Conservation (phyloP, 2,797 vertebrate species). For the Galago senegalensis region DNA sequence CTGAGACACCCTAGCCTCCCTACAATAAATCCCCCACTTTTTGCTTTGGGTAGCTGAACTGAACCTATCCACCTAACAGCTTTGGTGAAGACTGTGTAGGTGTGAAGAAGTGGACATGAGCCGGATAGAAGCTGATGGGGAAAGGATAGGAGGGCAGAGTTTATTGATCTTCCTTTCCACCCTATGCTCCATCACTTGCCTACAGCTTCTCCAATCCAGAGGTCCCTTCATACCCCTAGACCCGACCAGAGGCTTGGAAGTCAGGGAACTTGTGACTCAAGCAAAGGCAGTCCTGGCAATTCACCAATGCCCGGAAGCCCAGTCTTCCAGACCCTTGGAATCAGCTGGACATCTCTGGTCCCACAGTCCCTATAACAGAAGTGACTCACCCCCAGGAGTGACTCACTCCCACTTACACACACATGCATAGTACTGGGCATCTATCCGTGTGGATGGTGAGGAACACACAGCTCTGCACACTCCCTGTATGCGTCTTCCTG, state of each 20-base stretch:
- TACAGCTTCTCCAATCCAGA: neutral
- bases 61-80: neutral
- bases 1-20: neutral
- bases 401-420: neutral
- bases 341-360: neutral
- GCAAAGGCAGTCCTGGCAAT: neutral
- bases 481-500: neutral
- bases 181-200: neutral
- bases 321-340: neutral
- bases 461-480: neutral
- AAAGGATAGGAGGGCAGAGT: neutral
- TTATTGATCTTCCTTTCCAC: neutral
- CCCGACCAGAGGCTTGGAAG: neutral
- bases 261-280: neutral
- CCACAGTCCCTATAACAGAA: neutral
- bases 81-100: neutral
- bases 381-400: neutral
- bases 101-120: neutral
- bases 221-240: neutral
- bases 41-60: neutral
- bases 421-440: neutral
- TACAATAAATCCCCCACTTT: neutral
- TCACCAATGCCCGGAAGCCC: neutral
- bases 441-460: neutral
- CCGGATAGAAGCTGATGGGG: neutral